Base-by-base conservation (phyloP, 2,888 invertebrate genomes). In the Minunthozetes semirufus region DNA sequence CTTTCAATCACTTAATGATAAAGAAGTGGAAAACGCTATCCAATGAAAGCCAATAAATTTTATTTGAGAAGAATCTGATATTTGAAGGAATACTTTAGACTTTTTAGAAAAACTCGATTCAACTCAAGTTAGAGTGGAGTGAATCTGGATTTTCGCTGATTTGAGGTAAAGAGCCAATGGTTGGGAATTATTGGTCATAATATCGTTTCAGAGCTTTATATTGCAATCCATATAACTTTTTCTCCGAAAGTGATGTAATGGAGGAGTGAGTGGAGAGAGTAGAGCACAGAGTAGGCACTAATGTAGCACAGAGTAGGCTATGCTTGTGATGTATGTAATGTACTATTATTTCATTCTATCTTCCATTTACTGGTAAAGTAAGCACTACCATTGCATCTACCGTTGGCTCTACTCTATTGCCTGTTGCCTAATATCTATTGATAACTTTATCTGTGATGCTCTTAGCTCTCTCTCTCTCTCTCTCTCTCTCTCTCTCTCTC, bases 181-280 rank as follows among this genome's bases (percentile, higher is more conserved):
- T 33, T 63, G 68, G 68, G 68, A 68, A 68, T 68, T 68, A 68
- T 68, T 68, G 68, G 38, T 13, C n/a, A 29, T 68, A 68, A 68
- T 68, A 68, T 68, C 42, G 42, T 68, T 68, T 68, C 42, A 46
- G 46, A 46, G 42, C 68, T 46, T 68, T 33, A 63, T 68, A 68
- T 68, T 46, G 68, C 42, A 68, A 68, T 42, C 68, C 42, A 68
- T 42, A 22, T 2, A 46, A 68, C 33, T 29, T 11, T 9, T 19
- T 13, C 13, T 25, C 22, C 9, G 66, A 13, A 63, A 59, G 61
- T 63, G 61, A 33, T 63, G 61, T 63, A 63, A 63, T 63, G 61
- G 61, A 29, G n/a, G n/a, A 56, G 56, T 56, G 56, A 56, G 56
- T 56, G 9, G 56, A 56, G 56, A 17, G 22, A 1, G n/a, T n/a